These are phyloP conservation scores for Neopipo cinnamomea DNA, from an alignment of 2,113 vertebrate species.

Conservation along the genomic window DNA sequence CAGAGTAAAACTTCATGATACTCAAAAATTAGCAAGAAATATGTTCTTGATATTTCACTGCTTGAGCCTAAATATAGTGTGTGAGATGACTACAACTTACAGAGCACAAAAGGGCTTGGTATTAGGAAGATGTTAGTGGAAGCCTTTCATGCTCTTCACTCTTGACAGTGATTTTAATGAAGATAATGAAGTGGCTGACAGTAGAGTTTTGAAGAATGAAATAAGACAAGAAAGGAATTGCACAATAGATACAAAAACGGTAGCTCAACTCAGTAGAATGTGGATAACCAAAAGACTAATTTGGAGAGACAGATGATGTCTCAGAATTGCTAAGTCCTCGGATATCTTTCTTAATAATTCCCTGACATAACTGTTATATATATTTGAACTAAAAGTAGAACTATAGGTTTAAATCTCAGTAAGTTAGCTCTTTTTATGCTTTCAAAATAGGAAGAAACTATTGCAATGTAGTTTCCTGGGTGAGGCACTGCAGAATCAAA, in stretches of 20 bases:
- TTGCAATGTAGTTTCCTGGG: neutral
- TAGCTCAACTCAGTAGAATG: neutral
- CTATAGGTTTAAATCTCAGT: neutral
- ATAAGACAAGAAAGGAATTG: neutral
- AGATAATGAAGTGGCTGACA: constrained; percentile 36
- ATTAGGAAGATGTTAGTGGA: neutral
- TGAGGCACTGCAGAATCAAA: neutral
- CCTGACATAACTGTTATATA: neutral
- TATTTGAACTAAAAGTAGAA: neutral
- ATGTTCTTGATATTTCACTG: constrained; percentile 3
- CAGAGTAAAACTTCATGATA: constrained; percentile 20
- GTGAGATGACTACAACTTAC: neutral
- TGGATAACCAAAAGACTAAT: neutral
- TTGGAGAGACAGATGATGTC: neutral
- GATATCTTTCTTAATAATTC: neutral
- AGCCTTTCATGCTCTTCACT: constrained; percentile 20
- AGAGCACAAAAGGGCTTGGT: neutral
- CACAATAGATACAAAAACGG: neutral
- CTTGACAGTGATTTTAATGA: constrained; percentile 49
- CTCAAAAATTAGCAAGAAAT: constrained; percentile 45
- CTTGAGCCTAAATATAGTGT: neutral
- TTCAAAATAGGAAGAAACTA: neutral
- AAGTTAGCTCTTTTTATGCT: neutral
- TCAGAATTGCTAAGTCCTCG: neutral
- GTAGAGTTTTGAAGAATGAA: neutral